Conservation (phyloP, 2,113 vertebrate species). For the Neotragus moschatus region DNA sequence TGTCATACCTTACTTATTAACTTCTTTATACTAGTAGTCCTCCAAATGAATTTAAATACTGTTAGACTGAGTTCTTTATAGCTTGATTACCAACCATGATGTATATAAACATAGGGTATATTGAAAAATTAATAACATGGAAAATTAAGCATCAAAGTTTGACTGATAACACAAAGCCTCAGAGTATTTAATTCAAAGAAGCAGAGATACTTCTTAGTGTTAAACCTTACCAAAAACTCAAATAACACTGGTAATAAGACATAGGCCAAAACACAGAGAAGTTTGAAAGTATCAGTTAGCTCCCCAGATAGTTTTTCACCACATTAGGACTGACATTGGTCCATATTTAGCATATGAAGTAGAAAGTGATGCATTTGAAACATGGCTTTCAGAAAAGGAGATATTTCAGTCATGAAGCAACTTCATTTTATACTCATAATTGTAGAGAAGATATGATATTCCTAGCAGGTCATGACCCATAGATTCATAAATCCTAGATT, state of each 20-base stretch:
- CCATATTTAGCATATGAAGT: not conserved
- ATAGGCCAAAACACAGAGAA: not conserved
- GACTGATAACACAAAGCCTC: not conserved
- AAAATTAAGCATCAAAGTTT: not conserved
- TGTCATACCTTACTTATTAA: not conserved
- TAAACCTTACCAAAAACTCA: not conserved
- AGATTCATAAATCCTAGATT: not conserved
- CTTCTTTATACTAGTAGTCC: not conserved
- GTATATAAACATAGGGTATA: not conserved
- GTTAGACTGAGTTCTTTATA: not conserved
- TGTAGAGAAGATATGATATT: not conserved
- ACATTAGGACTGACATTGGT: not conserved
- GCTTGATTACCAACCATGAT: not conserved
- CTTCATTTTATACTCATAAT: not conserved
- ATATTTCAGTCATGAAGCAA: not conserved
- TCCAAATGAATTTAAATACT: not conserved
- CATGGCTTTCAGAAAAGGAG: not conserved
- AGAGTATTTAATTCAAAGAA: not conserved
- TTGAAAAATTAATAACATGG: not conserved
- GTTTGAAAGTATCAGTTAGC: not conserved
- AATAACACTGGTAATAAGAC: not conserved
- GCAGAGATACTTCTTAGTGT: not conserved
- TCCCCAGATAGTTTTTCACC: not conserved
- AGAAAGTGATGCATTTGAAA: not conserved
- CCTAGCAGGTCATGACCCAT: not conserved